phyloP scores from a whole-genome alignment of 2,797 vertebrate species.

The Trichosurus vulpecula region DNA sequence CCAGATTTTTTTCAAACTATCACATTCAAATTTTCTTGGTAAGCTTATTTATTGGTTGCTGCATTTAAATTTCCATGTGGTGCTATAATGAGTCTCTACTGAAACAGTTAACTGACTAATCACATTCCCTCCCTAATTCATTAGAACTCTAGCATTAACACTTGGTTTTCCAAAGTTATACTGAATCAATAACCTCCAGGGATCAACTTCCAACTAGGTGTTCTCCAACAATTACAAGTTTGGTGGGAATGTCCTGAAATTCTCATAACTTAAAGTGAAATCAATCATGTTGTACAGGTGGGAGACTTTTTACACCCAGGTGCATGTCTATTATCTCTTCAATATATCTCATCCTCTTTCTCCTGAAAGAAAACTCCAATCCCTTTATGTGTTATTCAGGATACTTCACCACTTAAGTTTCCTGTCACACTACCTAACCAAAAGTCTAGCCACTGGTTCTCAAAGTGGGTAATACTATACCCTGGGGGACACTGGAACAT shows the following conservation, averaged over 20 bases:
- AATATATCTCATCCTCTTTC: too few relatives aligned
- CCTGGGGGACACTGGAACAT: too few relatives aligned
- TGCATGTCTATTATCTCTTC: too few relatives aligned
- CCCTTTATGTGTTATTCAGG: too few relatives aligned
- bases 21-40: neutral
- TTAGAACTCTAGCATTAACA: neutral
- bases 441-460: too few relatives aligned
- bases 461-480: too few relatives aligned
- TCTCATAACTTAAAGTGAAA: neutral
- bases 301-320: too few relatives aligned
- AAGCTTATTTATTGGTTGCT: neutral
- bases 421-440: too few relatives aligned
- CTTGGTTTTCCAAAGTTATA: neutral
- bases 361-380: too few relatives aligned
- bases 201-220: neutral
- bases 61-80: neutral
- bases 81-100: neutral
- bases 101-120: neutral
- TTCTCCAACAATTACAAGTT: neutral
- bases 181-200: neutral
- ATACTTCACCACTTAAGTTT: too few relatives aligned
- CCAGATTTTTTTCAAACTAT: neutral
- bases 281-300: neutral
- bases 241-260: neutral
- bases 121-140: neutral